phyloP scores from a whole-genome alignment of 2,888 invertebrate species.

The Sialis fuliginosa region DNA sequence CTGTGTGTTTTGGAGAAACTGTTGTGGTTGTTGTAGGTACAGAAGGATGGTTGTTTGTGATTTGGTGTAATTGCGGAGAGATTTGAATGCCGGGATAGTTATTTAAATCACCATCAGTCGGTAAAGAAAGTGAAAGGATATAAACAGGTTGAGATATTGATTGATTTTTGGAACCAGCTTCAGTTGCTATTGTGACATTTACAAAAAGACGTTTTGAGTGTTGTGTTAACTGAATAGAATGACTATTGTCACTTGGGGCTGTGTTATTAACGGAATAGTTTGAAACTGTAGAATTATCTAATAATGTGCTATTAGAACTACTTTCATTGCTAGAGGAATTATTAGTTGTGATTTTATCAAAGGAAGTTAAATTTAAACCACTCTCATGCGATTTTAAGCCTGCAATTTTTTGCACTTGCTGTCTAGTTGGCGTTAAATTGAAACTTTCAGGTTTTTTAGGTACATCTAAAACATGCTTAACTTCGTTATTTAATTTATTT shows the following conservation, averaged over 20 bases:
- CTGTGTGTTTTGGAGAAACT: constrained; percentile 18
- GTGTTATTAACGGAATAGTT: too few species aligned
- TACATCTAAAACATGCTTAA: too few species aligned
- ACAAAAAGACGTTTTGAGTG: constrained; percentile 48
- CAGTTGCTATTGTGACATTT: constrained; percentile 66
- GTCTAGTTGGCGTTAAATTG: too few species aligned
- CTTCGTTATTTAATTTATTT: too few species aligned
- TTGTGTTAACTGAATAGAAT: constrained; percentile 1
- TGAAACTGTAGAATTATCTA: constrained; percentile 1
- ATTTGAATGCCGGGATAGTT: constrained; percentile 37
- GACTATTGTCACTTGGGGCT: too few species aligned
- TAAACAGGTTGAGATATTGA: constrained; percentile 46
- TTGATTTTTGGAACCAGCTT: constrained; percentile 33
- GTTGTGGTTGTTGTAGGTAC: constrained; percentile 24
- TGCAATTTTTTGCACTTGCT: too few species aligned
- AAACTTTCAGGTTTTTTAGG: too few species aligned
- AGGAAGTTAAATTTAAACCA: too few species aligned
- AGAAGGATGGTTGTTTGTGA: not conserved
- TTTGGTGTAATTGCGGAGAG: constrained; percentile 24
- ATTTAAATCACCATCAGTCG: constrained; percentile 36
- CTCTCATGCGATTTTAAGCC: too few species aligned
- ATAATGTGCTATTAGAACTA: too few species aligned
- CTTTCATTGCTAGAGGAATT: too few species aligned
- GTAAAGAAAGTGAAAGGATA: constrained; percentile 64
- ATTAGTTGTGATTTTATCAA: too few species aligned